These are phyloP conservation scores for Pantelozetes paolii DNA, from an alignment of 2,888 invertebrate genomes.

Conservation along the genomic window DNA sequence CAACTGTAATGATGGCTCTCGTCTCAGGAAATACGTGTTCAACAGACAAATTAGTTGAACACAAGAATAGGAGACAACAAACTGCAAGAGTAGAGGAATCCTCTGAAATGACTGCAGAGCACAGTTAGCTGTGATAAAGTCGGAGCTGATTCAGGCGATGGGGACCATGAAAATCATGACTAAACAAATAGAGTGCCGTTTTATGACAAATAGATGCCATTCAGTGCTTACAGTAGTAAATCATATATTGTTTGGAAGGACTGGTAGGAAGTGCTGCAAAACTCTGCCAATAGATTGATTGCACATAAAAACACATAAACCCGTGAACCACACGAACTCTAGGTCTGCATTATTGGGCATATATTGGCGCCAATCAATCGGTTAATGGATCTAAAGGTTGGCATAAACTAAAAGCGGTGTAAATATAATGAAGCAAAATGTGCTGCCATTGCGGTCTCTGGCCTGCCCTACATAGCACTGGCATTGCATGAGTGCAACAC, in stretches of 20 bases:
- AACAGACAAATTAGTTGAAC: constrained; percentile 33
- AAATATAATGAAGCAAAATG: constrained; percentile 32
- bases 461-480: neutral
- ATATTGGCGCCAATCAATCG: constrained; percentile 35
- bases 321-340: constrained; percentile 21
- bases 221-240: neutral
- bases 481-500: neutral
- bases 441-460: constrained; percentile 20
- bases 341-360: neutral
- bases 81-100: neutral
- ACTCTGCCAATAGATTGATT: constrained; percentile 24
- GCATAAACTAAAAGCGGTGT: neutral
- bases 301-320: constrained; percentile 13
- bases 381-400: constrained; percentile 21
- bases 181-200: constrained; percentile 36
- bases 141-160: neutral
- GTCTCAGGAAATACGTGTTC: constrained; percentile 36
- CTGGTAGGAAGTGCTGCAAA: neutral
- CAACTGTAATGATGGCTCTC: constrained; percentile 21
- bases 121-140: neutral
- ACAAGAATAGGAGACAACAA: constrained; percentile 4
- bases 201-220: constrained; percentile 29
- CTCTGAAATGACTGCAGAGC: neutral
- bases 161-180: constrained; percentile 28
- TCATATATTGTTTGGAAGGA: neutral